Evolutionary conservation across 2,113 vertebrate genomes (phyloP), one percentile per base, ranked within the genome.

Genomic region (Crypturellus undulatus): DNA sequence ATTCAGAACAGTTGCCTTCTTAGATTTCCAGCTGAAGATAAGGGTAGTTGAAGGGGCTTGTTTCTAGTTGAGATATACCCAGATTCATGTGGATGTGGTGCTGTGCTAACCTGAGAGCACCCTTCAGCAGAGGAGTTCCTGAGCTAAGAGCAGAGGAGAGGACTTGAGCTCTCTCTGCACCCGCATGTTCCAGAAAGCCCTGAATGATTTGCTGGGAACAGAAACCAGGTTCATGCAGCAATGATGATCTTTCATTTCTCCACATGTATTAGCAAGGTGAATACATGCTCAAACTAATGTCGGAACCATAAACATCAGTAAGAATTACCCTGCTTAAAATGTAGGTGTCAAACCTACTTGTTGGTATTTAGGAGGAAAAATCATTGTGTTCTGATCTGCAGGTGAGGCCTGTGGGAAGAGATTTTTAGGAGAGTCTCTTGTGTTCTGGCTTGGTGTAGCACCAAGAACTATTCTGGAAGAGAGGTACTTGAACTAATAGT

Each of bases 221-320:
- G 84, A 84, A 93, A 51, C 58, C 86, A 78, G 54, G 14, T 89
- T 45, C 84, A 40, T 1, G 0, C 2, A 2, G 32, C 82, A 40
- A 28, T 72, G 78, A 72, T 25, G 43, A n/a, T 81, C 28, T 81
- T 87, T 82, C 38, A 69, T 32, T 32, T 84, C 76, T 87, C 67
- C 79, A 32, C 0, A 0, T 38, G 63, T 54, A 82, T 94, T 92
- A 93, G 79, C 76, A 79, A 87, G 67, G 59, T 67, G 71, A 94
- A 51, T 51, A 72, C 36, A 63, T 72, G 25, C 60, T 92, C 72
- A 93, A 93, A 77, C 59, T 87, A 83, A 79, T 62, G 32, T 25
- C 52, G 43, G 49, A 73, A 42, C 52, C 63, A 58, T 87, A 93
- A 95, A 96, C 93, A 79, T 72, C 73, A 89, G 78, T 89, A 79